Base-by-base conservation (phyloP, 2,888 invertebrate species). In the Ethmia dodecea region DNA sequence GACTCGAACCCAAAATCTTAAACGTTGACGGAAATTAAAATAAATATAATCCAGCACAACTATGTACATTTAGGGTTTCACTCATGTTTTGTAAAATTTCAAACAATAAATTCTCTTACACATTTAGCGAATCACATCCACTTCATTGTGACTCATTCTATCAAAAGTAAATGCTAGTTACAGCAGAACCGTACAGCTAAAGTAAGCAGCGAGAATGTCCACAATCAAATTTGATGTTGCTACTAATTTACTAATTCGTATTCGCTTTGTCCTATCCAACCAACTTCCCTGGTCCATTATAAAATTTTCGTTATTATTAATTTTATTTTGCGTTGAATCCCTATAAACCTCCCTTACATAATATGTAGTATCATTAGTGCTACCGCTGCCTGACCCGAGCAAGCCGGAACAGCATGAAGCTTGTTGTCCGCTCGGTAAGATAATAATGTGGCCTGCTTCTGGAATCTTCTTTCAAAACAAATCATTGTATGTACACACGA, bases 371-470 rank as follows among this genome's bases (percentile, higher is more conserved):
- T 90, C 89, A 74, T 89, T 92, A 87, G 91, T 92, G 76, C 89
- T 94, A 89, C 94, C 94, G 79, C 89, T 94, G 86, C 93, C 94
- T 83, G 92, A 94, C 87, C 94, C 94, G 76, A 90, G 92, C 83
- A 93, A 93, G 88, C 94, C 94, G 74, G 93, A 93, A 88, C 93
- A 94, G 91, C 94, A 94, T 89, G 94, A 94, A 88, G 93, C 93
- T 87, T 94, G 94, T 91, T 94, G 94, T 88, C 93, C 94, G 78
- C 90, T 94, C 86, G 92, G 92, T 92, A 92, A 92, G 91, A 80
- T 52, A 34, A 33, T 45, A 58, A 49, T 52, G 60, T 49, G 60
- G n/a, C n/a, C 6, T 24, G 31, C 12, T n/a, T 13, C 13, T 37
- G 51, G 55, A 51, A 46, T 45, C 45, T 31, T 32, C 29, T 29